Base-by-base conservation (phyloP, 2,113 vertebrate species). In the Cyrtonyx montezumae region DNA sequence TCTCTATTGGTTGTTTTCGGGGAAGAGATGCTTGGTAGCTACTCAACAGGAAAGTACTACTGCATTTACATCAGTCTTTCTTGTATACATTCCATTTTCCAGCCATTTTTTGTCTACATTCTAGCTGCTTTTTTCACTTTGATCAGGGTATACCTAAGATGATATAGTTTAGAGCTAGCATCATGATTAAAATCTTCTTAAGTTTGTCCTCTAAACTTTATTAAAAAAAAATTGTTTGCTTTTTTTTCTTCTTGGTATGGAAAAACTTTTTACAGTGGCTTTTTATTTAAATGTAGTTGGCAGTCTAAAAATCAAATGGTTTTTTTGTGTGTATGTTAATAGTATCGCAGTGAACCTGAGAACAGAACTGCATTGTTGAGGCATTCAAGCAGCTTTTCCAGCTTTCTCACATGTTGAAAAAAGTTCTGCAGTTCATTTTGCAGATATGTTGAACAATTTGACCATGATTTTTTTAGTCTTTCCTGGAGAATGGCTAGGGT, bases 1-100 rank as follows among this genome's bases (percentile, higher is more conserved):
- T 89, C 81, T 79, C 61, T 63, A 2, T 75, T 91, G 79, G 82
- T 93, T 95, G 76, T 67, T 89, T 75, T 80, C 65, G 84, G 71
- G 81, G 75, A 87, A 85, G 89, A 79, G 68, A 74, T 68, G 61
- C 67, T 92, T 23, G 25, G 79, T 90, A 94, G 68, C 65, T 88
- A 51, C 68, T 88, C 79, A 78, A 51, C 56, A 48, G 71, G 43
- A 80, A 94, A 87, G 79, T 48, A 51, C 51, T 55, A 28, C 22
- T 56, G 81, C 19, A 25, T 14, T 86, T 59, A n/a, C 8, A 51
- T 90, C 18, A 22, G 36, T 59, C 80, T 79, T 88, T 89, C 61
- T 92, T 43, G 20, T 37, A 45, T 43, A 40, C 0, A 0, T 43
- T 45, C 66, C 45, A 53, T 67, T 82, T 74, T 48, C 19, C 15